Evolutionary conservation across 2,113 vertebrate genomes (phyloP).

Genomic region (Apeltes quadracus): DNA sequence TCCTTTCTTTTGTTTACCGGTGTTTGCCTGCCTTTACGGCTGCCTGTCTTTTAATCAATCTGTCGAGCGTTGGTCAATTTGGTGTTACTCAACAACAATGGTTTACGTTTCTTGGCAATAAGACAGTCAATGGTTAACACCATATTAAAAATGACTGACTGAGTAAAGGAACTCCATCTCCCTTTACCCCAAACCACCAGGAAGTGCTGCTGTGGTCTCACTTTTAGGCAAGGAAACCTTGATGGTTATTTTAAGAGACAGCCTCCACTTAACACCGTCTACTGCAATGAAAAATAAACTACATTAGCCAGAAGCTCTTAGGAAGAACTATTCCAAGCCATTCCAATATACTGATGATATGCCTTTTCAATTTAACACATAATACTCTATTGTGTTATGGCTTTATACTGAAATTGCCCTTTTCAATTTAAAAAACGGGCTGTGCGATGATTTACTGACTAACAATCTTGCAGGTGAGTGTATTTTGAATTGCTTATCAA

Average conservation of each 20-base stretch:
- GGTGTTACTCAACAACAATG: not conserved
- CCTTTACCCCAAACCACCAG: constrained; percentile 14
- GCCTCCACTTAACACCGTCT: not conserved
- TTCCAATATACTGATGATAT: constrained; percentile 1
- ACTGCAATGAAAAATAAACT: constrained; percentile 1
- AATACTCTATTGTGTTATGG: not conserved
- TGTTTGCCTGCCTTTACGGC: constrained; percentile 16
- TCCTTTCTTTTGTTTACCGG: constrained; percentile 3
- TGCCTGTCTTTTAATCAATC: no score
- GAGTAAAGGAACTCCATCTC: not conserved
- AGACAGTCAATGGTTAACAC: not conserved
- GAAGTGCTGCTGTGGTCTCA: constrained; percentile 12
- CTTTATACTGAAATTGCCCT: not conserved
- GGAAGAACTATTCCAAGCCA: not conserved
- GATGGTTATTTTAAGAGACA: constrained; percentile 8
- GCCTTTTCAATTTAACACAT: constrained; percentile 4
- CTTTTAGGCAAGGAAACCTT: not conserved
- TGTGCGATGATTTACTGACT: not conserved
- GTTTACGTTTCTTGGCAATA: not conserved
- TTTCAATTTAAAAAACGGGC: not conserved
- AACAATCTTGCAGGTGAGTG: not conserved
- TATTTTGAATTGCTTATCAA: not conserved
- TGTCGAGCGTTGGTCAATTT: no score
- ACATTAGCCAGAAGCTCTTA: not conserved
- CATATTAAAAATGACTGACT: not conserved